A percentile compares a stretch with the other conserved stretches of the same genome.
Evolutionary conservation across 2,797 vertebrate species (phyloP).

Genomic region (Avahi laniger): DNA sequence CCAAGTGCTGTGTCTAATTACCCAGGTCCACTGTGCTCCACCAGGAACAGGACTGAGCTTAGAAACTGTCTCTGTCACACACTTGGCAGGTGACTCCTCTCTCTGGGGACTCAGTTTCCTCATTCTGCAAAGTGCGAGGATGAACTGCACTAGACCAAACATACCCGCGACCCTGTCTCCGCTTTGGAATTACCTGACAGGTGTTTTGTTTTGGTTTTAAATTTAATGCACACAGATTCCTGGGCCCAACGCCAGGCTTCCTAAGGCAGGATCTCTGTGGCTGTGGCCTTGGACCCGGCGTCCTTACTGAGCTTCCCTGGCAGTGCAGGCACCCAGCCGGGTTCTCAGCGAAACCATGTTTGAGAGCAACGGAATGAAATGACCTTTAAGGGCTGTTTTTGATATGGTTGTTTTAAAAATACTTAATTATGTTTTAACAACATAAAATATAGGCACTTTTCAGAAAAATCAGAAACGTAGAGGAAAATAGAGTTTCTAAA

Average conservation of each 20-base stretch:
- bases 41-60: not conserved
- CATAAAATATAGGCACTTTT: not conserved
- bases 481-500: not conserved
- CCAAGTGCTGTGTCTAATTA: not conserved
- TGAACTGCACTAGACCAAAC: accelerated
- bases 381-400: not conserved
- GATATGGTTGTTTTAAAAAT: not conserved
- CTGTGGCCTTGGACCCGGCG: not conserved
- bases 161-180: not conserved
- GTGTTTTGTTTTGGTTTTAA: not conserved
- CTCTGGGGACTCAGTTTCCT: not conserved
- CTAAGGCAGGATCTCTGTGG: not conserved
- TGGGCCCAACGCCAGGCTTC: not conserved
- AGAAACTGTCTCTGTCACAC: not conserved
- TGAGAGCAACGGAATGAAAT: not conserved
- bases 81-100: not conserved
- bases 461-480: not conserved
- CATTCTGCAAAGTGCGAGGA: not conserved
- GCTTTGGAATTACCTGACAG: not conserved
- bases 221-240: not conserved
- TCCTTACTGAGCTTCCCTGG: not conserved
- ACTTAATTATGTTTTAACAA: not conserved
- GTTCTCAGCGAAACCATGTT: not conserved
- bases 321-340: not conserved
- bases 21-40: not conserved